Percentiles rank a stretch among this genome's conserved stretches.
phyloP scores from a whole-genome alignment of 2,113 vertebrate species.

The Brevimyrus niger region DNA sequence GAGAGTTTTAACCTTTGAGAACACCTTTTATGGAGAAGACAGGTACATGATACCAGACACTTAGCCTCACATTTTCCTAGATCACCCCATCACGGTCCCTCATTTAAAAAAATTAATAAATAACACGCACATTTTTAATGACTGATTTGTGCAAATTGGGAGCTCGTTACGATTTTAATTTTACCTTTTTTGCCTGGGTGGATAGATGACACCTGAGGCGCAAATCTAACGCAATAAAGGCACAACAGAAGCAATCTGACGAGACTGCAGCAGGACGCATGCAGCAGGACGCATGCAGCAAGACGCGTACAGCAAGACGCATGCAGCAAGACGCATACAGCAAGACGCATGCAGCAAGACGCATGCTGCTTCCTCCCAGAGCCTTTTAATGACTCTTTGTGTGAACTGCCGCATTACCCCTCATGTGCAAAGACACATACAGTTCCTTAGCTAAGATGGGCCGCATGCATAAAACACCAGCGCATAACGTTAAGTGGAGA shows the following conservation, averaged over 20 bases:
- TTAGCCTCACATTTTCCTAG: not conserved
- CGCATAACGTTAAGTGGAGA: not conserved
- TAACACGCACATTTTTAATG: not conserved
- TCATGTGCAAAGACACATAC: not conserved
- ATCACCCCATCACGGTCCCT: not conserved
- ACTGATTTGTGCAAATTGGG: not conserved
- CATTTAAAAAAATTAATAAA: not conserved
- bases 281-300: too few relatives aligned
- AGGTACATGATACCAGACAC: not conserved
- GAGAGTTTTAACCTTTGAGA: not conserved
- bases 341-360: not conserved
- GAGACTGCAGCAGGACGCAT: not conserved
- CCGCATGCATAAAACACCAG: not conserved
- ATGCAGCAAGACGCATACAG: not conserved
- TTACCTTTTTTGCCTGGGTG: constrained; percentile 1
- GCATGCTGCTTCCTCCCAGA: not conserved
- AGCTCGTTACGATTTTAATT: not conserved
- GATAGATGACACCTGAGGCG: not conserved
- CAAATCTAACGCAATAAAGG: not conserved
- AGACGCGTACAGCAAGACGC: too few relatives aligned
- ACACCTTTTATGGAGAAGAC: not conserved
- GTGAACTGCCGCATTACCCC: not conserved
- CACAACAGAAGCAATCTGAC: not conserved
- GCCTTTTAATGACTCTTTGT: not conserved
- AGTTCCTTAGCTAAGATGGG: not conserved